Percentiles rank a stretch among this genome's conserved stretches.
These are phyloP conservation scores for Stegostoma tigrinum DNA, from an alignment of 2,113 vertebrate genomes.

Conservation along the genomic window DNA sequence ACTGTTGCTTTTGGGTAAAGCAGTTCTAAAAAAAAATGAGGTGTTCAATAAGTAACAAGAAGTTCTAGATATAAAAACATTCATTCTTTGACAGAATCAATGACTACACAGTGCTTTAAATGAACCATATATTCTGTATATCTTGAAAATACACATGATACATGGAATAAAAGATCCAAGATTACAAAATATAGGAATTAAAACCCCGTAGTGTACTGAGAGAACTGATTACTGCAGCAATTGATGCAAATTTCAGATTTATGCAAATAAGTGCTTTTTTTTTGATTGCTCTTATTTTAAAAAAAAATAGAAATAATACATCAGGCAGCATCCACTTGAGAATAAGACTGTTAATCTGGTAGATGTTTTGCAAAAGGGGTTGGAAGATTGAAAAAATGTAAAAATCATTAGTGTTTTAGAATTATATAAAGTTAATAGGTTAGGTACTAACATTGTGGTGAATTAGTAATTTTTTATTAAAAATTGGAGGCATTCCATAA, in stretches of 20 bases:
- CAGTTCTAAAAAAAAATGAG: background rate
- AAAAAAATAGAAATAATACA: background rate
- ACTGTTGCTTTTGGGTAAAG: background rate
- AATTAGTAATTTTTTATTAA: no score
- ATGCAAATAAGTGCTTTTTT: background rate
- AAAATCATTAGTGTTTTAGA: background rate
- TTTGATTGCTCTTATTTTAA: no score
- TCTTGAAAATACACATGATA: background rate
- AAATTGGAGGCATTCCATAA: no score
- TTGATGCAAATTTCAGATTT: background rate
- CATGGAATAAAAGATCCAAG: background rate
- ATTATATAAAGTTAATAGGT: background rate
- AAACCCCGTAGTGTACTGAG: background rate
- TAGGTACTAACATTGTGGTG: background rate
- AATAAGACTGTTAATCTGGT: background rate
- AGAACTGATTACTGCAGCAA: background rate
- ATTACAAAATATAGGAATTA: background rate
- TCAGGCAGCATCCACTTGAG: background rate
- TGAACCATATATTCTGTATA: background rate
- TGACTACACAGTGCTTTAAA: background rate
- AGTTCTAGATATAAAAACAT: background rate
- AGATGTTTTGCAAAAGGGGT: background rate
- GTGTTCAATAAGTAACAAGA: background rate
- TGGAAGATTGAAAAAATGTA: background rate
- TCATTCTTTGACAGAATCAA: background rate